phyloP scores from a whole-genome alignment of 2,113 vertebrate species.

The Petroica traversi region DNA sequence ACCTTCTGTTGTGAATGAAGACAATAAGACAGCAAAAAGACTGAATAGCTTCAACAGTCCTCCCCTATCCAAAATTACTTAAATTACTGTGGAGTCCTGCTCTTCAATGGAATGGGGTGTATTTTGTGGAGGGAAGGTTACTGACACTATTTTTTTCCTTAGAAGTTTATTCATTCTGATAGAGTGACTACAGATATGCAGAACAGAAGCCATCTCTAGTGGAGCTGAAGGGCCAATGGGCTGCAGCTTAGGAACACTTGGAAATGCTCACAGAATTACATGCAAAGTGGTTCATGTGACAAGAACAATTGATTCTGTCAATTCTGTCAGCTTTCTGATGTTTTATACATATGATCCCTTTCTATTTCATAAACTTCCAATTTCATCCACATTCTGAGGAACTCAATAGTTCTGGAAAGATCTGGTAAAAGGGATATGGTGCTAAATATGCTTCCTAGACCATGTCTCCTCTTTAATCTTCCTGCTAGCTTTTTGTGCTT shows the following conservation, averaged over 20 bases:
- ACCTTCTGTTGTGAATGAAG: not conserved
- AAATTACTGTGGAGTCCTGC: not conserved
- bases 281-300: not conserved
- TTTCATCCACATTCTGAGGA: not conserved
- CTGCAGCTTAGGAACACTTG: not conserved
- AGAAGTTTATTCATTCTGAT: not conserved
- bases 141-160: not conserved
- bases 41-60: not conserved
- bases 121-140: not conserved
- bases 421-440: not conserved
- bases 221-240: not conserved
- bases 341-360: not conserved
- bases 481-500: not conserved
- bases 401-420: not conserved
- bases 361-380: not conserved
- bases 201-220: not conserved
- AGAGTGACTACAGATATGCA: not conserved
- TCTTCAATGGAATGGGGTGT: not conserved
- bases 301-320: not conserved
- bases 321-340: not conserved
- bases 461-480: not conserved
- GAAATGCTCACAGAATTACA: not conserved
- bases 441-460: not conserved
- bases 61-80: not conserved
- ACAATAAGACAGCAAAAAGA: not conserved